Base-by-base conservation (phyloP, 1,140 invertebrate species). In the Atta texana region DNA sequence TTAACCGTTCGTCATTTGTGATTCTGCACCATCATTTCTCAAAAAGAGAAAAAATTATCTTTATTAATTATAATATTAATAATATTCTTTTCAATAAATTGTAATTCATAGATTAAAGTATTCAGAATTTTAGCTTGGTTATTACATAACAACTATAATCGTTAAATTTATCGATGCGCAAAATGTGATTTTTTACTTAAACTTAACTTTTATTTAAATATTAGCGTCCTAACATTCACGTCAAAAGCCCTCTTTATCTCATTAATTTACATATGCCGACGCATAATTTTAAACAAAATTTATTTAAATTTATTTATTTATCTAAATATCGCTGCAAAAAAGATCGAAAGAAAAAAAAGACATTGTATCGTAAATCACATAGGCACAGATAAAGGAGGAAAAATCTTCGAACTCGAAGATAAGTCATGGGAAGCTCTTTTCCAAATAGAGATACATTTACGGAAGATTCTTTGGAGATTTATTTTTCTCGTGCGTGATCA, bases 101-200 rank as follows among this genome's bases (percentile, higher is more conserved):
- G 8, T 44, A 1, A 44, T 10, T 44, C 39, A 44, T 10, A 44
- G n/a, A 5, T 51, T 39, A 63, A 63, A 63, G 16, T 16, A 57
- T 16, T 49, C 21, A 24, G 39, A 63, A 63, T 44, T 61, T 2
- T 28, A 24, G 34, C 14, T 44, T 44, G 8, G 39, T 39, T 16
- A 61, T 61, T 55, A 49, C n/a, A 24, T 49, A 78, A 51, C 39
- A 6, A 7, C 10, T 7, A 24, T 21, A 14, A 44, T 44, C 57
- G 6, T 63, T 34, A 21, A 78, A 66, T 78, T 78, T 78, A 49
- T 77, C 16, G 21, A 28, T 64, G 44, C 76, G 18, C 31, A 28
- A 16, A 55, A 55, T 31, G 49, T 16, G 53, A 72, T 12, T 64
- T 28, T 49, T 64, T 21, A 8, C 39, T 44, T 44, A 44, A 44